Conservation (phyloP, 1,140 invertebrate species). For the Micrasema longulum region DNA sequence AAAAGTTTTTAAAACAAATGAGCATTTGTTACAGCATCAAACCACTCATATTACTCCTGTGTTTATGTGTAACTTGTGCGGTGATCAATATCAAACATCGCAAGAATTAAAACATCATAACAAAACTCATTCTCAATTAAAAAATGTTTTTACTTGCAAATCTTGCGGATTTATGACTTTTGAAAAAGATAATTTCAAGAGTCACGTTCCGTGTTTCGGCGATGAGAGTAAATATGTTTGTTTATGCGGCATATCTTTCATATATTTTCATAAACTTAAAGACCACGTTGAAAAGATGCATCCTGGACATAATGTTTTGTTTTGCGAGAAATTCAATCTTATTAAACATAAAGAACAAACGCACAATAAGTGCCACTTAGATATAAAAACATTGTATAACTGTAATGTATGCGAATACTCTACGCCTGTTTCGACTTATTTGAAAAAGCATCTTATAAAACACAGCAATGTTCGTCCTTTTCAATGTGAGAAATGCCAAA, state of each 20-base stretch:
- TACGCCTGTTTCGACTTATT: background rate
- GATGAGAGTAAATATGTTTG: background rate
- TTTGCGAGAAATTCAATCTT: background rate
- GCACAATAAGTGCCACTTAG: too few species aligned
- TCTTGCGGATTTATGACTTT: background rate
- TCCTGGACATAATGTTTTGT: background rate
- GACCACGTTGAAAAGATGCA: background rate
- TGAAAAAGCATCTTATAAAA: constrained; percentile 6
- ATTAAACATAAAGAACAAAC: background rate
- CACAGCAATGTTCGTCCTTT: background rate
- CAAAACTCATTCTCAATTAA: background rate
- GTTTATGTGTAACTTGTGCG: background rate
- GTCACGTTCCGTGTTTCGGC: constrained; percentile 2
- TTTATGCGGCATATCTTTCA: background rate
- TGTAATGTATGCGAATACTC: background rate
- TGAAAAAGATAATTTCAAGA: background rate
- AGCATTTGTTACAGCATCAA: background rate
- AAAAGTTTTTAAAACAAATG: constrained; percentile 20
- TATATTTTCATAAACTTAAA: background rate
- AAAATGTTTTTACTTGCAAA: constrained; percentile 2
- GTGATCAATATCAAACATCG: background rate
- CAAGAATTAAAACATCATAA: constrained; percentile 9
- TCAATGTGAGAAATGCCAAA: constrained; percentile 8
- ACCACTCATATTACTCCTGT: too few species aligned
- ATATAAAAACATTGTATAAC: background rate